These are phyloP conservation scores for Dryocosmus kuriphilus DNA, from an alignment of 2,888 invertebrate species.

Conservation along the genomic window DNA sequence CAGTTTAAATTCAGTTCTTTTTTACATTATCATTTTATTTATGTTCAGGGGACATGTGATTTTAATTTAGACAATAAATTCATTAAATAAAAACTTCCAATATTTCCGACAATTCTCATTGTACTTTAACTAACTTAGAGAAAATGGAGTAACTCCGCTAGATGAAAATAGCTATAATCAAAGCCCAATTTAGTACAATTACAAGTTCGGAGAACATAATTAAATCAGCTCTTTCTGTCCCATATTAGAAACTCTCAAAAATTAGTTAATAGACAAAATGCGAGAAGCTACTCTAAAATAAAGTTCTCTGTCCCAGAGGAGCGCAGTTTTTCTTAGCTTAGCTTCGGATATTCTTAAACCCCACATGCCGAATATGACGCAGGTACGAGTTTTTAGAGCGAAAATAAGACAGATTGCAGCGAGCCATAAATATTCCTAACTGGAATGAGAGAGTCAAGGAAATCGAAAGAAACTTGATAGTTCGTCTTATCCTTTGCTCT, in stretches of 20 bases:
- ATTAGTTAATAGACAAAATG: background rate
- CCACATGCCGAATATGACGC: background rate
- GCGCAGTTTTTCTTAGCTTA: constrained; percentile 2
- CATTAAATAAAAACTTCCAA: too few species aligned
- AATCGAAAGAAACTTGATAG: background rate
- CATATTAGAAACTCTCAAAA: background rate
- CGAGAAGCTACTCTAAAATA: background rate
- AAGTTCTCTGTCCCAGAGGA: background rate
- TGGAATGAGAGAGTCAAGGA: background rate
- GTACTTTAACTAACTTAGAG: background rate
- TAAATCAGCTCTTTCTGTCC: background rate
- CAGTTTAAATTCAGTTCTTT: background rate
- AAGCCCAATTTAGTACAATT: background rate
- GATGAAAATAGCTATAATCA: background rate
- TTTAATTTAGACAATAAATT: background rate
- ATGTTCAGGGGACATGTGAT: background rate
- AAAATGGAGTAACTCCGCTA: background rate
- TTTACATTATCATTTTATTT: background rate
- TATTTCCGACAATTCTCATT: background rate
- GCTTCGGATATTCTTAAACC: background rate
- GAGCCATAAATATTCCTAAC: background rate
- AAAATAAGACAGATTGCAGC: background rate
- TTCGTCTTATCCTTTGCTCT: background rate
- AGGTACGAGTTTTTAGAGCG: background rate
- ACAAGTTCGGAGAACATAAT: background rate